These are phyloP conservation scores for Megastigmus dorsalis DNA, from an alignment of 2,888 invertebrate genomes.

Conservation along the genomic window DNA sequence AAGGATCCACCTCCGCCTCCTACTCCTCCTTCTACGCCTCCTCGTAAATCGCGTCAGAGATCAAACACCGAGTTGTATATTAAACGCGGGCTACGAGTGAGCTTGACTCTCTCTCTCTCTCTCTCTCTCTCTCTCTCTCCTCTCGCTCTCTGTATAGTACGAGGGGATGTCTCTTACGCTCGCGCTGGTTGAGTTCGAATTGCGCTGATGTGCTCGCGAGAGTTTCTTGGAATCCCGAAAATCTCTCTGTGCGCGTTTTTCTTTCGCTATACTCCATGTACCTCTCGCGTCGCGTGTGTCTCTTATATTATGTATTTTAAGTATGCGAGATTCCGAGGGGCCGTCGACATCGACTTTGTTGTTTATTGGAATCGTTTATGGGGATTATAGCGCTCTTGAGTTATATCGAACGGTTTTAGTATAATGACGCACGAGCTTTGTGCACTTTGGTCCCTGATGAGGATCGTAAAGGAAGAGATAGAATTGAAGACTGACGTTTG, in stretches of 20 bases:
- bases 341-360: background rate
- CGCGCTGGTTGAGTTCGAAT: slow-evolving; percentile 12
- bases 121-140: background rate
- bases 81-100: slow-evolving; percentile 63
- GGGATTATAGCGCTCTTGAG: background rate
- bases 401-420: background rate
- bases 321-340: background rate
- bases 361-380: slow-evolving; percentile 14
- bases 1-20: slow-evolving; percentile 8
- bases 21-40: slow-evolving; percentile 53
- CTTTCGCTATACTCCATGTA: background rate
- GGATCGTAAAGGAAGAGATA: too few relatives aligned
- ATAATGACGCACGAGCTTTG: background rate
- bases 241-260: background rate
- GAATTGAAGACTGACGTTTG: too few relatives aligned
- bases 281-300: too few relatives aligned
- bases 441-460: too few relatives aligned
- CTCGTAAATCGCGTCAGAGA: slow-evolving; percentile 73
- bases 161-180: background rate
- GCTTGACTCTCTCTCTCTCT: too few relatives aligned
- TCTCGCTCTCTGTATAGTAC: background rate
- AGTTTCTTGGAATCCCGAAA: slow-evolving; percentile 45
- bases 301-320: slow-evolving; percentile 4
- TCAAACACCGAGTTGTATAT: slow-evolving; percentile 73
- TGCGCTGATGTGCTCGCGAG: slow-evolving; percentile 7